These are phyloP conservation scores for Plodia interpunctella DNA, from an alignment of 1,140 invertebrate genomes.

Conservation along the genomic window DNA sequence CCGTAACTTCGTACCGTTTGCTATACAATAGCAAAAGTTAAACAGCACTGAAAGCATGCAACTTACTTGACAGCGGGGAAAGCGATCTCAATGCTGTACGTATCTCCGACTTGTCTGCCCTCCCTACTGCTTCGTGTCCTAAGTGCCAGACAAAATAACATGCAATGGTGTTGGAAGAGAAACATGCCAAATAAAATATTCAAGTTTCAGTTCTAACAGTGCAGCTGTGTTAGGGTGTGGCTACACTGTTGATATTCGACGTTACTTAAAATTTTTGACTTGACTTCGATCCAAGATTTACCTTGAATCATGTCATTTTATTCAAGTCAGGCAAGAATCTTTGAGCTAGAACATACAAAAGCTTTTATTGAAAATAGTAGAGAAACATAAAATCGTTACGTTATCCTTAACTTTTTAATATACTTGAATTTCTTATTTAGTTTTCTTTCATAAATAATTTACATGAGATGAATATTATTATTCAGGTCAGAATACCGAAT, in stretches of 20 bases:
- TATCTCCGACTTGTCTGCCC: slow-evolving; percentile 85
- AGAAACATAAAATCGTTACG: no score
- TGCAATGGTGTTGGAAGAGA: slow-evolving; percentile 65
- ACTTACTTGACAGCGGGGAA: slow-evolving; percentile 96
- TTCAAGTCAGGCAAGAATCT: no score
- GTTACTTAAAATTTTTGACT: background rate
- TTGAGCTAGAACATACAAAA: no score
- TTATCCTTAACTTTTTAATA: no score
- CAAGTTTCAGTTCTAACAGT: slow-evolving; percentile 18
- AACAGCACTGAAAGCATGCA: slow-evolving; percentile 31
- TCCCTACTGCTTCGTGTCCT: slow-evolving; percentile 78
- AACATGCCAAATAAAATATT: slow-evolving; percentile 43
- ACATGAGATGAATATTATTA: no score
- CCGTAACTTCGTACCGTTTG: no score
- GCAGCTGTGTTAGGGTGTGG: slow-evolving; percentile 4
- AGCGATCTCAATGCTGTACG: slow-evolving; percentile 92
- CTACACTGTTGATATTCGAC: background rate
- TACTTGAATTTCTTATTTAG: no score
- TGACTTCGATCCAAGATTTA: background rate
- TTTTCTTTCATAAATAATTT: no score
- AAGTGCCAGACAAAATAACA: slow-evolving; percentile 70
- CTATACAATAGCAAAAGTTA: background rate
- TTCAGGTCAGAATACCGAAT: no score
- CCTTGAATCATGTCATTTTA: no score
- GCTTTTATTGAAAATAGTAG: no score